Evolutionary conservation across 1,140 invertebrate genomes (phyloP).

Genomic region (Aphidius ervi): DNA sequence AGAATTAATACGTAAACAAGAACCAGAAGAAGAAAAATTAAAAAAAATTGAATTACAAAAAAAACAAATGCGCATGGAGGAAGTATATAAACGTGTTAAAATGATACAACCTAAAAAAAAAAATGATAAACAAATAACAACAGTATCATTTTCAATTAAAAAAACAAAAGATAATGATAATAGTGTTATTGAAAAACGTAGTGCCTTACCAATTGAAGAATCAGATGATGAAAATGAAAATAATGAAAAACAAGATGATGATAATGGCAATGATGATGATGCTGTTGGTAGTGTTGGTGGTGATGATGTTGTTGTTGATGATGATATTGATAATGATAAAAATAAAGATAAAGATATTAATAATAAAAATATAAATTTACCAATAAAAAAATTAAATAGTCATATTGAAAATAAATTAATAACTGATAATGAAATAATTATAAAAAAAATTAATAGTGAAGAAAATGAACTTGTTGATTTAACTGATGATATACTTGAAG

Average conservation of each 20-base stretch:
- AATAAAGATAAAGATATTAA: slow-evolving; percentile 10
- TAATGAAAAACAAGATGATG: slow-evolving; percentile 32
- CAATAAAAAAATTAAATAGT: slow-evolving; percentile 27
- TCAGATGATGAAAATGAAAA: slow-evolving; percentile 65
- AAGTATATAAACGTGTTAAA: slow-evolving; percentile 51
- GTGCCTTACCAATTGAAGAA: slow-evolving; percentile 67
- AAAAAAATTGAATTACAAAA: slow-evolving; percentile 49
- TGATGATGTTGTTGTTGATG: slow-evolving; percentile 40
- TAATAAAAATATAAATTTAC: slow-evolving; percentile 1
- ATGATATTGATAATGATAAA: slow-evolving; percentile 11
- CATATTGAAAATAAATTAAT: slow-evolving; percentile 14
- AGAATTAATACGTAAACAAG: slow-evolving; percentile 46
- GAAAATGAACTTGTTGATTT: slow-evolving; percentile 55
- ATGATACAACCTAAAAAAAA: slow-evolving; percentile 52
- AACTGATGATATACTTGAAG: slow-evolving; percentile 52
- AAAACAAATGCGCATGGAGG: slow-evolving; percentile 51
- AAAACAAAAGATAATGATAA: slow-evolving; percentile 70
- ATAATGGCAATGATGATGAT: slow-evolving; percentile 8
- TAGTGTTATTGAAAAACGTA: slow-evolving; percentile 62
- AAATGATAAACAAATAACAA: slow-evolving; percentile 47
- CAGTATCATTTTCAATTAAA: slow-evolving; percentile 79
- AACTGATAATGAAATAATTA: slow-evolving; percentile 28
- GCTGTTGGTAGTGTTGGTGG: slow-evolving; percentile 43
- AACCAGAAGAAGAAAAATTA: slow-evolving; percentile 49
- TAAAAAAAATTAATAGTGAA: slow-evolving; percentile 26